A percentile compares a stretch with the other conserved stretches of the same genome.
Conservation (phyloP, 2,888 invertebrate species). For the Phasia obesa region DNA sequence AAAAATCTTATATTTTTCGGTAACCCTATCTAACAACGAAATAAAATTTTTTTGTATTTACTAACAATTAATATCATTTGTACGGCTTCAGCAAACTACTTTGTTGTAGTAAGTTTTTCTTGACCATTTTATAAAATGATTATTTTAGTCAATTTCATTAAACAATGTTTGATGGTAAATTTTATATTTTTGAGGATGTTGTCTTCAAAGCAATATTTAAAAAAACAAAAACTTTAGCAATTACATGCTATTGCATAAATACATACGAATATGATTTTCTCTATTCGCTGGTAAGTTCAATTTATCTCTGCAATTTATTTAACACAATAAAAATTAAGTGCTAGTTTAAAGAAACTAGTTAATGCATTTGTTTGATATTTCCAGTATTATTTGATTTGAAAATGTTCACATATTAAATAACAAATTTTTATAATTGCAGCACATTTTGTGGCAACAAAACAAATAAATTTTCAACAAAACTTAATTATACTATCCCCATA, state of each 20-base stretch:
- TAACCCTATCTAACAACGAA: no score
- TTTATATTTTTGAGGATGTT: not conserved
- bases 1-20: no score
- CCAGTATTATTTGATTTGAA: not conserved
- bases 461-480: not conserved
- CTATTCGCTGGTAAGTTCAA: not conserved
- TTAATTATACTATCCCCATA: not conserved
- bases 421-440: not conserved
- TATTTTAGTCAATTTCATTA: slow-evolving; percentile 33
- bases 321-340: slow-evolving; percentile 9
- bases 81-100: slow-evolving; percentile 7
- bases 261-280: not conserved
- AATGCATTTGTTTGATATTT: not conserved
- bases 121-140: slow-evolving; percentile 23
- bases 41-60: slow-evolving; percentile 8
- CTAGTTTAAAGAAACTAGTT: not conserved
- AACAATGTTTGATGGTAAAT: slow-evolving; percentile 19
- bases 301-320: slow-evolving; percentile 28
- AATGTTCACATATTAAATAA: not conserved
- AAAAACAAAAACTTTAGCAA: slow-evolving; percentile 9
- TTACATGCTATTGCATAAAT: not conserved
- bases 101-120: not conserved
- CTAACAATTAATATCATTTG: slow-evolving; percentile 12
- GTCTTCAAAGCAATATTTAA: slow-evolving; percentile 15
- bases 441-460: no score